A percentile compares a stretch with the other conserved stretches of the same genome.
Evolutionary conservation across 2,113 vertebrate genomes (phyloP).

Genomic region (Xenopus borealis): DNA sequence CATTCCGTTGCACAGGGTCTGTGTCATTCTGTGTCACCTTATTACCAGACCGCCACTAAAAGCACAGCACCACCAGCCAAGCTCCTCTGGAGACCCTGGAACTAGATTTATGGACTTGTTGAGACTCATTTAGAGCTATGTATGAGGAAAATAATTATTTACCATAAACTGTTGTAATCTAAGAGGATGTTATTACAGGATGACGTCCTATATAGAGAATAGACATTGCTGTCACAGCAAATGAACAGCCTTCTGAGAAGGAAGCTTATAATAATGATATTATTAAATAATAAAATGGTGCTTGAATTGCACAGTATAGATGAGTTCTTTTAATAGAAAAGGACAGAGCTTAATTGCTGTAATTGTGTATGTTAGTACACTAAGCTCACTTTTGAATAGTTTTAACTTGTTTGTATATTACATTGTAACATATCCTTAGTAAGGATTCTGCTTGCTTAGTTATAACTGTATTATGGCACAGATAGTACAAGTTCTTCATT

Average conservation of each 20-base stretch:
- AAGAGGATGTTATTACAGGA: not conserved
- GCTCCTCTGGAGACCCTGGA: slow-evolving; percentile 60
- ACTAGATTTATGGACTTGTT: not conserved
- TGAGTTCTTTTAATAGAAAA: no score
- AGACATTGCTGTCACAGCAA: no score
- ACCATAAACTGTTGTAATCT: not conserved
- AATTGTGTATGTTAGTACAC: no score
- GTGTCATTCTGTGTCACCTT: not conserved
- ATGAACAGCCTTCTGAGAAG: no score
- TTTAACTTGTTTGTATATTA: not conserved
- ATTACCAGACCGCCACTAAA: slow-evolving; percentile 9
- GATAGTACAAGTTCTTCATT: not conserved
- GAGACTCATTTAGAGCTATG: not conserved
- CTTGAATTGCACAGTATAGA: no score
- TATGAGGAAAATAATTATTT: not conserved
- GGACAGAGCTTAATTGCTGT: no score
- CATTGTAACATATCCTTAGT: not conserved
- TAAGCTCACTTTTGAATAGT: no score
- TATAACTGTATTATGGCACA: not conserved
- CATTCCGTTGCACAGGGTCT: not conserved
- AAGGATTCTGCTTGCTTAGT: not conserved
- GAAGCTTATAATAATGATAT: no score
- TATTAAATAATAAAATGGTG: no score
- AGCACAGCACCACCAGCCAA: slow-evolving; percentile 1
- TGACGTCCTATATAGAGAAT: not conserved